Percentiles rank a stretch among this genome's conserved stretches.
Evolutionary conservation across 2,888 invertebrate genomes (phyloP).

Genomic region (Stenodema calcarata): DNA sequence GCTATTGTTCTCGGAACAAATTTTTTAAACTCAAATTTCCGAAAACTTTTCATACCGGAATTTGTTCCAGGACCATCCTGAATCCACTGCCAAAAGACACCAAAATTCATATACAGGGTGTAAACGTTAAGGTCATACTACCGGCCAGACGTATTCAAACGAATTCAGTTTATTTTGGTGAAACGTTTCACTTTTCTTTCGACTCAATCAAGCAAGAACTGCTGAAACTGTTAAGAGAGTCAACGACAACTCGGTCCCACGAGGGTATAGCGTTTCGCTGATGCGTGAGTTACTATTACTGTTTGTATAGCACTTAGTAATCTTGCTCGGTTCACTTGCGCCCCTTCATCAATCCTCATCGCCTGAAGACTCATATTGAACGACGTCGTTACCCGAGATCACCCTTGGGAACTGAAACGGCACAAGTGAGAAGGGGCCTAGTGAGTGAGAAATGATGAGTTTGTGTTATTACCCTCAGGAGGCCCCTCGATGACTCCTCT

Average conservation of each 20-base stretch:
- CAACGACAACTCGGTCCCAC: not conserved
- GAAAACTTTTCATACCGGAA: no score
- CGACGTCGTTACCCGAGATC: not conserved
- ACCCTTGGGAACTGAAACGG: not conserved
- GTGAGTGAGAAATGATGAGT: constrained; percentile 20
- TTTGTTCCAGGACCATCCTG: no score
- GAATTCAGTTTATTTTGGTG: no score
- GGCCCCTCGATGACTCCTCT: not conserved
- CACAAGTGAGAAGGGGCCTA: not conserved
- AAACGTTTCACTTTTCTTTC: no score
- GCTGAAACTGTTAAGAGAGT: not conserved
- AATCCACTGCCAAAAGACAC: no score
- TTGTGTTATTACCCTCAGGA: constrained; percentile 5
- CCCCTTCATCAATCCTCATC: not conserved
- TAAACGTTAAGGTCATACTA: no score
- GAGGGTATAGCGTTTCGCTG: not conserved
- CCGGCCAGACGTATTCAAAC: no score
- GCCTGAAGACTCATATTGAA: not conserved
- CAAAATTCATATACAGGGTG: no score
- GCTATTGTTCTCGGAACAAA: no score
- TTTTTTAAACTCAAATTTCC: no score
- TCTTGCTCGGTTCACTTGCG: not conserved
- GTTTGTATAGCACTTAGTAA: not conserved
- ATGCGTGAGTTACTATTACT: not conserved
- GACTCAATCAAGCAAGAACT: not conserved